These are phyloP conservation scores for Muntiacus reevesi DNA, from an alignment of 2,113 vertebrate genomes.

Conservation along the genomic window DNA sequence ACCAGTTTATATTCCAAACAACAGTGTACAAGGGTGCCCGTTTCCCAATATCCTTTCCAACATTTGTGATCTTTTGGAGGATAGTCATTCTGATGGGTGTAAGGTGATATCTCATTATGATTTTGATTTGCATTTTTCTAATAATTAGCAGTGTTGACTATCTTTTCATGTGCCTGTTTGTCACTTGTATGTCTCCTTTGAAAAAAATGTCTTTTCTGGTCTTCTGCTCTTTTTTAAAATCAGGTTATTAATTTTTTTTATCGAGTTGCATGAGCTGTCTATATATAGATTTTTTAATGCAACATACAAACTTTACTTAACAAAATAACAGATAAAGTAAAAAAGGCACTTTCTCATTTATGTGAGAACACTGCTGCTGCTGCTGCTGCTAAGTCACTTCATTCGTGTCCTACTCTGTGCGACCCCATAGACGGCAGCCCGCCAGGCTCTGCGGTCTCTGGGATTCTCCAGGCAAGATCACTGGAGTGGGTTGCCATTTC, in stretches of 20 bases:
- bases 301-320: neutral
- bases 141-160: neutral
- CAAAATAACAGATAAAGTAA: neutral
- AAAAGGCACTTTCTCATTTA: neutral
- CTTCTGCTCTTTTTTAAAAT: neutral
- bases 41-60: neutral
- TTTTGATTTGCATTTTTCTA: neutral
- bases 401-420: fast-evolving
- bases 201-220: neutral
- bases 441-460: fast-evolving
- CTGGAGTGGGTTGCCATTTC: neutral
- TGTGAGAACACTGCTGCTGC: neutral
- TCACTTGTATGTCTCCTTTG: neutral
- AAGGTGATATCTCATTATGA: neutral
- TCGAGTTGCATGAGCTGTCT: neutral
- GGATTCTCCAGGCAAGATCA: neutral
- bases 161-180: neutral
- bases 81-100: neutral
- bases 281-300: neutral
- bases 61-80: neutral
- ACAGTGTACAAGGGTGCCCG: neutral
- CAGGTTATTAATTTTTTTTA: neutral
- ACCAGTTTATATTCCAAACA: neutral
- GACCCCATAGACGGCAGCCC: fast-evolving
- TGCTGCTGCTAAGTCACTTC: neutral